Evolutionary conservation across 2,797 vertebrate species (phyloP).

Genomic region (Hoplostethus atlanticus): DNA sequence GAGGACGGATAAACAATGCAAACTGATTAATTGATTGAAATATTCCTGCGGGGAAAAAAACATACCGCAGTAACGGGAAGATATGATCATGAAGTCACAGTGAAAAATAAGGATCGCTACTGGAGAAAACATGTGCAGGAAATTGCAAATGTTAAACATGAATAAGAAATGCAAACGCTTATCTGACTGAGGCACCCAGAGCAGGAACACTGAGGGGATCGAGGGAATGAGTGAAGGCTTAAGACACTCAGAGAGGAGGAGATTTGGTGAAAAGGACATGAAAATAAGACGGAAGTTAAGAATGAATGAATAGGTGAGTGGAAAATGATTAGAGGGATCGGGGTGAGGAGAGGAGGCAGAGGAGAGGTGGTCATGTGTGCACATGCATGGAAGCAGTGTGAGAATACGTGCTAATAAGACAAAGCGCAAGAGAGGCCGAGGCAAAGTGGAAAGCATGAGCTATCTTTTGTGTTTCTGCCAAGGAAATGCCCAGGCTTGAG

Average conservation of each 20-base stretch:
- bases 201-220: conserved; percentile 13
- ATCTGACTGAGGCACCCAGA: conserved; percentile 22
- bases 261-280: conserved; percentile 13
- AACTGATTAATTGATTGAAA: neutral
- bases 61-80: conserved; percentile 3
- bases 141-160: conserved; percentile 50
- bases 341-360: conserved; percentile 14
- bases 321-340: conserved; percentile 9
- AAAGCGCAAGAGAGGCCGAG: conserved; percentile 29
- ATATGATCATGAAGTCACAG: conserved; percentile 12
- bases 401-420: conserved; percentile 33
- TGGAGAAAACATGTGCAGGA: conserved; percentile 16
- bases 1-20: neutral
- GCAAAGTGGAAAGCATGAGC: conserved; percentile 45
- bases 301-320: conserved; percentile 13
- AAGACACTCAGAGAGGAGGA: neutral
- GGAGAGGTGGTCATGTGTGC: conserved; percentile 17
- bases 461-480: conserved; percentile 53
- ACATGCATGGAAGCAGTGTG: conserved; percentile 11
- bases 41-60: conserved; percentile 2
- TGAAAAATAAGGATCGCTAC: conserved; percentile 2
- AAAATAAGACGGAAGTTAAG: conserved; percentile 15
- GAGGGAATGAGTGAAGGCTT: conserved; percentile 21
- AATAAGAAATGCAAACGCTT: conserved; percentile 51
- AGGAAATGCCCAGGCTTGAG: conserved; percentile 57